Base-by-base conservation (phyloP, 2,113 vertebrate species). In the Salminus brasiliensis region DNA sequence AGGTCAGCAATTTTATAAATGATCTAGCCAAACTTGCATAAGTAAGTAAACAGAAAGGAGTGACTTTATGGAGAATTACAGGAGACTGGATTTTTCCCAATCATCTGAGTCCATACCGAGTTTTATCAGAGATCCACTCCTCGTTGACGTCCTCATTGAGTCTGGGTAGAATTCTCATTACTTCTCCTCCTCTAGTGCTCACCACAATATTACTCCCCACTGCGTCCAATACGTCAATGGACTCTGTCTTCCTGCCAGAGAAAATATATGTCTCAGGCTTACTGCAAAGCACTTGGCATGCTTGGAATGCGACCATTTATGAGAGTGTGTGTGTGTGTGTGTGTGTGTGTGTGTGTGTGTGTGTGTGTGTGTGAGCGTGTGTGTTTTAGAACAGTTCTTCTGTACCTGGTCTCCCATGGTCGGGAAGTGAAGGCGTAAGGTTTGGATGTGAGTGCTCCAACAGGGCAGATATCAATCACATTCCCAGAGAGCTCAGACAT, bases 101-200 rank as follows among this genome's bases (percentile, higher is more conserved):
- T 60, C 27, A 34, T 63, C 8, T 34, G 6, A 29, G 12, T 62
- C 62, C 2, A 41, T 67, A 97, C 95, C 96, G 95, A 57, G 96
- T 96, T 92, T 98, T 98, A 90, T 98, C 96, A 45, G 96, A 97
- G 83, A 98, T 97, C 97, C 97, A 97, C 77, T 98, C 95, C 80
- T 98, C 96, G 5, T 97, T 98, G 72, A 97, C 94, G 52, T 97
- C 96, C 81, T 98, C 96, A 85, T 97, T 92, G 78, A 97, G 87
- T 77, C 94, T 93, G 23, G 96, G 96, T 82, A 97, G 88, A 88
- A 97, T 95, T 85, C 97, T 94, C 96, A 98, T 97, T 41, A 98
- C 96, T 84, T 97, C 96, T 73, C 97, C 97, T 29, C 95, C 95
- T 34, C 96, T 94, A 0, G 96, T 98, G 90, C 93, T 98, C 70